Evolutionary conservation across 2,797 vertebrate genomes (phyloP), one percentile per base, ranked within the genome.

Genomic region (Bovichtus diacanthus): DNA sequence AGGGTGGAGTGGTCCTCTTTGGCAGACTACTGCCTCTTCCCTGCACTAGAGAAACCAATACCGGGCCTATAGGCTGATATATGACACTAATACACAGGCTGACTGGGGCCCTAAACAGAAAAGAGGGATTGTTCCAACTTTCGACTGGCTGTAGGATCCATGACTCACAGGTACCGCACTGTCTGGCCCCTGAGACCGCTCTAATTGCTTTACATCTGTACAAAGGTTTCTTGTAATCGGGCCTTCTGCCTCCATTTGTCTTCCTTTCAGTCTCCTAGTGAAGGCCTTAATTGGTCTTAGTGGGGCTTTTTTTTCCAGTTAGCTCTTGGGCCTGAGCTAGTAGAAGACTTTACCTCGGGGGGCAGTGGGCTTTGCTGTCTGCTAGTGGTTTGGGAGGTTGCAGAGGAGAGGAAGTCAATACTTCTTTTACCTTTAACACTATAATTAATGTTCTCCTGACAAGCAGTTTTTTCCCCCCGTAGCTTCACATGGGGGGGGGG

Each of bases 121-220:
- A 95, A 95, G 95, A 96, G 93, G 94, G 94, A 97, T 97, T 97
- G 96, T 97, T 97, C 96, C 92, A 93, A 94, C 95, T 97, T 97
- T 96, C 95, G 95, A 96, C 96, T 94, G 95, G 95, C 95, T 95
- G 95, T 95, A 96, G 95, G 96, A 97, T 96, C 95, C 91, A 95
- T 95, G 95, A 95, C 96, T 96, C 94, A 95, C 94, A 94, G 95
- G 95, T 97, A 96, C 95, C 90, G 82, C 85, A 80, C 93, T 94
- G 95, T 96, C 95, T 96, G 95, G 93, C 97, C 96, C 96, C 90
- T 84, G 96, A 97, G 97, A 98, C 96, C 87, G 71, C 95, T 96
- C 97, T 98, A 98, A 98, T 98, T 99, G 97, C 97, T 98, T 97
- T 98, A 98, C 97, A 97, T 97, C 96, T 96, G 96, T 97, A 99